phyloP scores from a whole-genome alignment of 2,888 invertebrate species.

The Pseudanteris insignis region DNA sequence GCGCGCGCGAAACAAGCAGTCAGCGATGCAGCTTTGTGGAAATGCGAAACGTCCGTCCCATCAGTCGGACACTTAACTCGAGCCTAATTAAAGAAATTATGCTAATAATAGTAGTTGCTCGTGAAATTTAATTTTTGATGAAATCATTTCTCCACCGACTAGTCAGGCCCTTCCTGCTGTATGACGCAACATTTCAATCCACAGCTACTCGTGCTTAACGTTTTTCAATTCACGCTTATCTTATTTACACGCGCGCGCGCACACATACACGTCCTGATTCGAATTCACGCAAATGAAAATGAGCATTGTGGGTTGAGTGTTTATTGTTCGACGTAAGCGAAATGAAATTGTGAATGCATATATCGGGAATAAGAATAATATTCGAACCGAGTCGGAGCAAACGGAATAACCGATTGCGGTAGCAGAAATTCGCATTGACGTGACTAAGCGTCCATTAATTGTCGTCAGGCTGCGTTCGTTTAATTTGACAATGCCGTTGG shows the following conservation, averaged over 20 bases:
- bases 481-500: constrained; percentile 22
- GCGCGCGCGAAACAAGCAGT: neutral
- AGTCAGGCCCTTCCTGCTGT: too few relatives aligned
- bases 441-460: constrained; percentile 6
- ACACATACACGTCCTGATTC: too few relatives aligned
- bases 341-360: too few relatives aligned
- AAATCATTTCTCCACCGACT: neutral
- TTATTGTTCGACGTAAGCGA: too few relatives aligned
- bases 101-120: neutral
- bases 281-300: too few relatives aligned
- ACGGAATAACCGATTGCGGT: too few relatives aligned
- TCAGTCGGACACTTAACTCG: neutral
- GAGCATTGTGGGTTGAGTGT: too few relatives aligned
- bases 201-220: too few relatives aligned
- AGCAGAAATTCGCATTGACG: constrained; percentile 6
- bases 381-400: too few relatives aligned
- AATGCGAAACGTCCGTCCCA: neutral
- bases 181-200: neutral
- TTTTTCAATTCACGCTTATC: too few relatives aligned
- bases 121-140: neutral
- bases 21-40: neutral
- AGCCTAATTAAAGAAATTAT: neutral
- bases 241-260: too few relatives aligned
- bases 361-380: too few relatives aligned
- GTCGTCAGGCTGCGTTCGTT: neutral